These are phyloP conservation scores for Petrocephalus schoutedeni DNA, from an alignment of 2,797 vertebrate species.

Conservation along the genomic window DNA sequence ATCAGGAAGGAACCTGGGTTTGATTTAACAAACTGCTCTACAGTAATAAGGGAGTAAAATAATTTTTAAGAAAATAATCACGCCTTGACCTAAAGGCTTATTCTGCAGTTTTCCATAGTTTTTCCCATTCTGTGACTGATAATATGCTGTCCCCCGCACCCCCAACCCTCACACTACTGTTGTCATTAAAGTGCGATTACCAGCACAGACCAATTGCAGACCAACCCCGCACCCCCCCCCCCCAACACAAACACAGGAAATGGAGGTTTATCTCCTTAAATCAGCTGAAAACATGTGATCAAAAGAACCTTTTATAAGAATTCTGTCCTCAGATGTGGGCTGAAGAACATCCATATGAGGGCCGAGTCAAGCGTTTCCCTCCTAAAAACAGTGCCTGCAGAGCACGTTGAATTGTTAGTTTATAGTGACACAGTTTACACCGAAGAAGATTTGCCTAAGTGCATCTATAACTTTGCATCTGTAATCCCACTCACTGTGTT, in stretches of 20 bases:
- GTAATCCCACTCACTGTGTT: constrained; percentile 17
- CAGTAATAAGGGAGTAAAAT: constrained; percentile 31
- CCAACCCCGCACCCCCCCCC: not conserved
- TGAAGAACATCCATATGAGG: not conserved
- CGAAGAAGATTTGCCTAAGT: not conserved
- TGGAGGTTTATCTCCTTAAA: constrained; percentile 3
- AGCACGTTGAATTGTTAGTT: constrained; percentile 3
- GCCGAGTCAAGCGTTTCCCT: not conserved
- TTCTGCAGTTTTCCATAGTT: constrained; percentile 5
- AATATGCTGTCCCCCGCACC: not conserved
- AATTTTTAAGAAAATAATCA: not conserved
- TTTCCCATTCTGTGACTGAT: not conserved
- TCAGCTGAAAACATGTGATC: not conserved
- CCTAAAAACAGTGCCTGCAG: not conserved
- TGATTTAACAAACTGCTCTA: constrained; percentile 32
- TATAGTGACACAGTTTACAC: constrained; percentile 5
- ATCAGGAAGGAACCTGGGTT: constrained; percentile 22
- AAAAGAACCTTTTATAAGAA: not conserved
- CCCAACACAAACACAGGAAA: not conserved
- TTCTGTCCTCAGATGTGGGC: not conserved
- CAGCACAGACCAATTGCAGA: not conserved
- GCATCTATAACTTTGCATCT: constrained; percentile 17
- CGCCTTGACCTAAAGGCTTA: not conserved
- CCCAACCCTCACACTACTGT: not conserved
- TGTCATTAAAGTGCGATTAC: not conserved